Percentiles rank a stretch among this genome's conserved stretches.
phyloP scores from a whole-genome alignment of 2,113 vertebrate genomes.

The Tamias sibiricus region DNA sequence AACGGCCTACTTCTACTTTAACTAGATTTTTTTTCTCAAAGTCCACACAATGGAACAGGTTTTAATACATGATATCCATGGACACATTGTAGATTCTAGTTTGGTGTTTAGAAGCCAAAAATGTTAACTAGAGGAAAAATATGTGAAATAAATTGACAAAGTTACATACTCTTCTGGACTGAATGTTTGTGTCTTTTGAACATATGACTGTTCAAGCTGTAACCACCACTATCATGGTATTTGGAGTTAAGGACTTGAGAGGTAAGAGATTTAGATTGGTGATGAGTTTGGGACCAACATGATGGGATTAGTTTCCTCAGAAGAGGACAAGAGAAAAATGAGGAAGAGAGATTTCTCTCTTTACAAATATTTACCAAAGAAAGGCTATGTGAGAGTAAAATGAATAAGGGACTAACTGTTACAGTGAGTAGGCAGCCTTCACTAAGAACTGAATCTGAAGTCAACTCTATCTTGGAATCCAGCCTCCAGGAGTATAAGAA shows the following conservation, averaged over 20 bases:
- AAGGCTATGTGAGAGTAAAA: not conserved
- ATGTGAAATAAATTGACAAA: not conserved
- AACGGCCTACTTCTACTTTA: not conserved
- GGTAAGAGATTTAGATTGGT: not conserved
- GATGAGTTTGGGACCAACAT: not conserved
- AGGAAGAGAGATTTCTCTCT: not conserved
- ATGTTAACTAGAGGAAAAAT: not conserved
- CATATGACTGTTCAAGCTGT: not conserved
- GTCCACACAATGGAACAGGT: not conserved
- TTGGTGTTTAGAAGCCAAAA: not conserved
- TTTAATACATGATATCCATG: slow-evolving; percentile 11
- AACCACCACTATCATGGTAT: not conserved
- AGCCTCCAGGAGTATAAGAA: not conserved
- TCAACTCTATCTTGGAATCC: not conserved
- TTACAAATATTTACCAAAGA: not conserved
- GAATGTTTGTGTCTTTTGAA: not conserved
- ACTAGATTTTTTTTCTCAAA: slow-evolving; percentile 25
- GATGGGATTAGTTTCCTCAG: not conserved
- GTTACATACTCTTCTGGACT: not conserved
- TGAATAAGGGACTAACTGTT: not conserved
- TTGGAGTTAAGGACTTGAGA: not conserved
- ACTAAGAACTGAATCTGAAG: not conserved
- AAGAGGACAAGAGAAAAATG: not conserved
- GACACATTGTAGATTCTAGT: not conserved
- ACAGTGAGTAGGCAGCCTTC: not conserved